Evolutionary conservation across 2,797 vertebrate species (phyloP).

Genomic region (Glossophaga mutica): DNA sequence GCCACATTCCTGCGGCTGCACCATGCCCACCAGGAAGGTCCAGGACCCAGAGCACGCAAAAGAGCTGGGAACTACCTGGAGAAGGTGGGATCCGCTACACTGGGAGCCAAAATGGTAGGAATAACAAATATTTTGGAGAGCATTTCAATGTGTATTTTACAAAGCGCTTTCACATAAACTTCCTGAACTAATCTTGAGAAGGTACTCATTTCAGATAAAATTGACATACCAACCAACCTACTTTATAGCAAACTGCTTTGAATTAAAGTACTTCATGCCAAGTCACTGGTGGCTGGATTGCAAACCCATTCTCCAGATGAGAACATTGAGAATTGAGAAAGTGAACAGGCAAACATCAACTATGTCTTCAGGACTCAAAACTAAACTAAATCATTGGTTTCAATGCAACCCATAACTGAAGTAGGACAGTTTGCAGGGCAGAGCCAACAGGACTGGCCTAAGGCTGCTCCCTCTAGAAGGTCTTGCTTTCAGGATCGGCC

Average conservation of each 20-base stretch:
- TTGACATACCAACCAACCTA: not conserved
- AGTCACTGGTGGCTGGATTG: not conserved
- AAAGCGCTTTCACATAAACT: not conserved
- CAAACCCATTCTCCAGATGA: slow-evolving; percentile 4
- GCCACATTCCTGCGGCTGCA: not conserved
- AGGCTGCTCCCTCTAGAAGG: not conserved
- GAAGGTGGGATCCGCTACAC: not conserved
- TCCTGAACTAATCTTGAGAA: not conserved
- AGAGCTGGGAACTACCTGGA: not conserved
- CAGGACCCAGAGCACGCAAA: accelerated
- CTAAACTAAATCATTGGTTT: not conserved
- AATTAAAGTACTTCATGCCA: not conserved
- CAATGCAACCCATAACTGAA: not conserved
- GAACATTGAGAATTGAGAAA: not conserved
- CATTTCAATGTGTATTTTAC: not conserved
- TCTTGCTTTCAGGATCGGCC: not conserved
- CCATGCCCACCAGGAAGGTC: not conserved
- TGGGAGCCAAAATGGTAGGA: not conserved
- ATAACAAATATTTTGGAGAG: not conserved
- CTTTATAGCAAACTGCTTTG: not conserved
- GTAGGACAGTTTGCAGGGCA: not conserved
- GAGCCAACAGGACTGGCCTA: not conserved
- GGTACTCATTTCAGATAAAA: not conserved
- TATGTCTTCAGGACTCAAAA: not conserved
- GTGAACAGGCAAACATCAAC: not conserved